Conservation (phyloP, 2,113 vertebrate species). For the Zosterops lateralis region DNA sequence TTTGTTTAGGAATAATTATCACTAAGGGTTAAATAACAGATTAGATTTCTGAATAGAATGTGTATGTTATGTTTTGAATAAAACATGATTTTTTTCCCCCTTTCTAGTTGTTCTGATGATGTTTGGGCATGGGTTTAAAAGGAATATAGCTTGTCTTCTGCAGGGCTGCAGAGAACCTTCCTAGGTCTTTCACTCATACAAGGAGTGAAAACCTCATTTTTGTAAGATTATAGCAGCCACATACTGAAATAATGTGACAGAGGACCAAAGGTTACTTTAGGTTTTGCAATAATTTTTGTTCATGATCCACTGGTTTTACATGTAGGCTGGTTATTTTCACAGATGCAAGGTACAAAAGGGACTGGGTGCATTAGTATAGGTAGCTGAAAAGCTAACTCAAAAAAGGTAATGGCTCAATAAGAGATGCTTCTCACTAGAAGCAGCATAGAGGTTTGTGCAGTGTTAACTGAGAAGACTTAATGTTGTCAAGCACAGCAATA, state of each 20-base stretch:
- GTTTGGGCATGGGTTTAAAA: neutral
- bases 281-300: neutral
- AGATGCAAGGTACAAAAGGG: neutral
- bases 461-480: neutral
- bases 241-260: neutral
- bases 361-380: neutral
- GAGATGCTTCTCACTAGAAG: neutral
- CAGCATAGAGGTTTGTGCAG: neutral
- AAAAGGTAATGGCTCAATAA: neutral
- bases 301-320: neutral
- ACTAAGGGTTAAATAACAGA: neutral
- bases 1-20: neutral
- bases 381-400: neutral
- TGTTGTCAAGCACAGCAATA: neutral
- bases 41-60: neutral
- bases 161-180: neutral
- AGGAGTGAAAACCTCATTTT: neutral
- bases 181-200: neutral
- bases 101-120: neutral
- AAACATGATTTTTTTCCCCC: rapidly evolving
- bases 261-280: neutral
- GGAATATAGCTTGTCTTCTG: neutral
- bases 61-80: neutral
- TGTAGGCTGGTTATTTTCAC: neutral
- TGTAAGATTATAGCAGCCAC: neutral